Percentiles rank a stretch among this genome's conserved stretches.
Evolutionary conservation across 2,888 invertebrate genomes (phyloP).

Genomic region (Drosophila rubida): DNA sequence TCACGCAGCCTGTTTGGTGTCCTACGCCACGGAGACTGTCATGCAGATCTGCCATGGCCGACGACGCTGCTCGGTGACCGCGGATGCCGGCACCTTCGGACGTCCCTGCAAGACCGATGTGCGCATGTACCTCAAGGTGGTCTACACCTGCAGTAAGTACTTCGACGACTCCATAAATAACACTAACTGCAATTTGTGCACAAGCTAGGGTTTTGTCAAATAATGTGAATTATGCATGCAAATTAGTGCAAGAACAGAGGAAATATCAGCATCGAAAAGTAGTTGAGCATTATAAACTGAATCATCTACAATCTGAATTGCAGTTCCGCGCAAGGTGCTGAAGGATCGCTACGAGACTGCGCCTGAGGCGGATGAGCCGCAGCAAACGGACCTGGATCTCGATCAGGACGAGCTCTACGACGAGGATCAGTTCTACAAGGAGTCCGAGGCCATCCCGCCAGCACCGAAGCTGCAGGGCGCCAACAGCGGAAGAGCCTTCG

Average conservation of each 20-base stretch:
- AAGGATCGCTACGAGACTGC: slow-evolving; percentile 93
- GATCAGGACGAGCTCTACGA: slow-evolving; percentile 86
- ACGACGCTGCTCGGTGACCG: slow-evolving; percentile 91
- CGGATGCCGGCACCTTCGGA: slow-evolving; percentile 93
- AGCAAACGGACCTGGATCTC: slow-evolving; percentile 86
- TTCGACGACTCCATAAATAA: not conserved
- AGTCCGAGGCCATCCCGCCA: slow-evolving; percentile 87
- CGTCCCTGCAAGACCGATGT: slow-evolving; percentile 92
- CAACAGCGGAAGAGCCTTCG: slow-evolving; percentile 76
- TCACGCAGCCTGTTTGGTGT: slow-evolving; percentile 92
- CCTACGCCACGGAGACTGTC: slow-evolving; percentile 95
- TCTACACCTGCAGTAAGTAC: slow-evolving; percentile 93
- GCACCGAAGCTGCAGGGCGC: slow-evolving; percentile 85
- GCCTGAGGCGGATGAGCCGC: slow-evolving; percentile 91
- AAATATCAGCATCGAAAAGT: too few relatives aligned
- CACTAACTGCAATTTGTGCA: too few relatives aligned
- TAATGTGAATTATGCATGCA: too few relatives aligned
- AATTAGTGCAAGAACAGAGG: too few relatives aligned
- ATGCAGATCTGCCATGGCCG: slow-evolving; percentile 95
- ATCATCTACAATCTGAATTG: too few relatives aligned
- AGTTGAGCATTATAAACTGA: too few relatives aligned
- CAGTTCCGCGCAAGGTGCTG: slow-evolving; percentile 93
- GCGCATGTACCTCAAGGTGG: slow-evolving; percentile 93
- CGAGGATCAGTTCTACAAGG: slow-evolving; percentile 86
- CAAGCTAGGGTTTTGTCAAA: too few relatives aligned